Percentiles rank a stretch among this genome's conserved stretches.
Evolutionary conservation across 2,888 invertebrate genomes (phyloP).

Genomic region (Microctonus brassicae): DNA sequence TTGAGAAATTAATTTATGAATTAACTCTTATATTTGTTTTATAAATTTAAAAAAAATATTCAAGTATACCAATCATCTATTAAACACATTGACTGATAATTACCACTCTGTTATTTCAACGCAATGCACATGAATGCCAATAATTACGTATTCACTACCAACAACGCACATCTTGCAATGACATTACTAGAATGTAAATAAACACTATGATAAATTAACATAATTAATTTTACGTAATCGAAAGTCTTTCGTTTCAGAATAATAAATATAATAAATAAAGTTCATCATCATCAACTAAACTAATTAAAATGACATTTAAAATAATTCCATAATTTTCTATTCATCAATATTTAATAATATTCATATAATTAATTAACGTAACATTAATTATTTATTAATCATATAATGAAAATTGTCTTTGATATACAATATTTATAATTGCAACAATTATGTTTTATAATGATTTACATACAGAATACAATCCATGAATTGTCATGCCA

Average conservation of each 20-base stretch:
- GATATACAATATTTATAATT: neutral
- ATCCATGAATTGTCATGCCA: slow-evolving; percentile 32
- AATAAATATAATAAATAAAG: too few relatives aligned
- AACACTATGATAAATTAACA: slow-evolving; percentile 51
- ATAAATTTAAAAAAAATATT: too few relatives aligned
- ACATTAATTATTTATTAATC: too few relatives aligned
- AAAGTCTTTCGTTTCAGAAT: neutral
- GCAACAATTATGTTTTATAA: neutral
- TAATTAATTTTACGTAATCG: slow-evolving; percentile 50
- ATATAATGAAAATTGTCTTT: too few relatives aligned
- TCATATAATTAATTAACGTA: too few relatives aligned
- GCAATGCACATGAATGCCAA: neutral
- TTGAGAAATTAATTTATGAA: too few relatives aligned
- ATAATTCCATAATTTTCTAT: too few relatives aligned
- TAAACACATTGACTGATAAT: neutral
- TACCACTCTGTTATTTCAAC: neutral
- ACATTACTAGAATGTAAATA: slow-evolving; percentile 51
- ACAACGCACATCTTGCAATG: neutral
- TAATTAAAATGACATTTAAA: too few relatives aligned
- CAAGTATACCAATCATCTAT: neutral
- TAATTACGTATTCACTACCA: neutral
- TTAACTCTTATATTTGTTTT: too few relatives aligned
- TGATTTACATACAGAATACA: neutral
- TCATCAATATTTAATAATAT: too few relatives aligned
- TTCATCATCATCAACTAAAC: too few relatives aligned